phyloP scores from a whole-genome alignment of 2,888 invertebrate species.

The Aphidius colemani region DNA sequence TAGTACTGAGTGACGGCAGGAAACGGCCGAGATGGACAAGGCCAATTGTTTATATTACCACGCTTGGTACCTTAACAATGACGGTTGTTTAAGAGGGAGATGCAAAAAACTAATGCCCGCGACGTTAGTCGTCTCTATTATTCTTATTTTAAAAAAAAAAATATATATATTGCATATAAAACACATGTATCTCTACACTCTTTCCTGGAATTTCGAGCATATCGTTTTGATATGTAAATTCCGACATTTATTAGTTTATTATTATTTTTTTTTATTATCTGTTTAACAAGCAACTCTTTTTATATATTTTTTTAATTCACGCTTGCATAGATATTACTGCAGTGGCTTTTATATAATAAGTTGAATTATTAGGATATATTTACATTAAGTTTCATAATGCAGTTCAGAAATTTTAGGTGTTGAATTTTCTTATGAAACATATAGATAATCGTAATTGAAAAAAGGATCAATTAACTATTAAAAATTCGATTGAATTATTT shows the following conservation, averaged over 20 bases:
- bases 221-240: constrained; percentile 47
- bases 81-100: constrained; percentile 42
- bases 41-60: constrained; percentile 59
- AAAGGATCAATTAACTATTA: too few species aligned
- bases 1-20: constrained; percentile 58
- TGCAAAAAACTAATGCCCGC: constrained; percentile 28
- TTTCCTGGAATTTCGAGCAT: constrained; percentile 52
- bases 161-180: neutral
- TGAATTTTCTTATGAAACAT: too few species aligned
- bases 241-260: constrained; percentile 24
- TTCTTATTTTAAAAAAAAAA: too few species aligned
- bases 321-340: constrained; percentile 37
- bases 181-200: constrained; percentile 24
- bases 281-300: constrained; percentile 11
- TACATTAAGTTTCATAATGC: neutral
- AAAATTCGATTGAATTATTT: too few species aligned
- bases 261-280: neutral
- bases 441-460: too few species aligned
- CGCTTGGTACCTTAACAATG: constrained; percentile 49
- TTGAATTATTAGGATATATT: neutral
- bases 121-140: constrained; percentile 12
- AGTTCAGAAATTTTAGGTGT: neutral
- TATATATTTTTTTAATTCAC: constrained; percentile 44
- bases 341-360: neutral
- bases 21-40: constrained; percentile 57